Conservation (phyloP, 1,140 invertebrate species). For the Sipha flava region DNA sequence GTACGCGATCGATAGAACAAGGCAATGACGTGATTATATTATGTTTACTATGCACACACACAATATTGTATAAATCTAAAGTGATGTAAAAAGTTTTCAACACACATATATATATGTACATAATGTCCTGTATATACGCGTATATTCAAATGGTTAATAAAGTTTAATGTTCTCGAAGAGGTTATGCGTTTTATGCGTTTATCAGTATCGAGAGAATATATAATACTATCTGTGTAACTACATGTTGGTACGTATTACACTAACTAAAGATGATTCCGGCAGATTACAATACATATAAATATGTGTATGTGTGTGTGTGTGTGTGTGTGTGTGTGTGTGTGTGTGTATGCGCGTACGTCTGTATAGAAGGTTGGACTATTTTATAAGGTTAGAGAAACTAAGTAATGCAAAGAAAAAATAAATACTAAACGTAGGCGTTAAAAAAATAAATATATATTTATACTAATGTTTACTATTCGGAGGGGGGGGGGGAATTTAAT, state of each 20-base stretch:
- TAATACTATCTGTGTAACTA: neutral
- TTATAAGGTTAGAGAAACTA: neutral
- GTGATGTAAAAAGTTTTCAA: neutral
- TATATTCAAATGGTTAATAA: slow-evolving; percentile 4
- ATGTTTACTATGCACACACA: neutral
- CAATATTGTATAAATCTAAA: neutral
- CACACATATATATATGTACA: neutral
- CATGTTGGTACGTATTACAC: neutral
- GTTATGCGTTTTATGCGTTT: slow-evolving; percentile 8
- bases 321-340: too few relatives aligned
- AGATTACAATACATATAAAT: neutral
- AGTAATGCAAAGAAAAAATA: neutral
- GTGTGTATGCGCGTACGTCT: too few relatives aligned
- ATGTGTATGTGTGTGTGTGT: neutral
- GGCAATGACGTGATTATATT: slow-evolving; percentile 24
- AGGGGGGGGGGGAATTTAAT: neutral
- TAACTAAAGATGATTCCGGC: slow-evolving; percentile 18
- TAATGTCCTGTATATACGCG: neutral
- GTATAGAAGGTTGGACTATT: neutral
- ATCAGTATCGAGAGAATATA: slow-evolving; percentile 7
- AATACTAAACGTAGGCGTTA: slow-evolving; percentile 4
- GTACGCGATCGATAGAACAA: neutral
- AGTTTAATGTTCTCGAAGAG: slow-evolving; percentile 14
- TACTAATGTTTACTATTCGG: neutral
- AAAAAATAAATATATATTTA: neutral